phyloP scores from a whole-genome alignment of 2,797 vertebrate genomes.

The Bovichtus diacanthus region DNA sequence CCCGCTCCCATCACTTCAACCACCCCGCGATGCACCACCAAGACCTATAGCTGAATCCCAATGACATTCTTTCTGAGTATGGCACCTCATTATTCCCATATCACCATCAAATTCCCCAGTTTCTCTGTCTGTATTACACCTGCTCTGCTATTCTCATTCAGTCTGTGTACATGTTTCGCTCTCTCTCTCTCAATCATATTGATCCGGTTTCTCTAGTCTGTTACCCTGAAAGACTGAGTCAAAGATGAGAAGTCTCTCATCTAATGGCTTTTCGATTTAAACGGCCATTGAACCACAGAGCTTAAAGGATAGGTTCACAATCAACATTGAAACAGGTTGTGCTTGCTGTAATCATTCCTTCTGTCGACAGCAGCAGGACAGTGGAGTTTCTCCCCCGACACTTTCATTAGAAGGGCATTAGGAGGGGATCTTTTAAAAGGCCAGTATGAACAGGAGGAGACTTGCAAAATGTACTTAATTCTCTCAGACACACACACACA shows the following conservation, averaged over 20 bases:
- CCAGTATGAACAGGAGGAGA: neutral
- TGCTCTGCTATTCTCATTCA: slow-evolving; percentile 7
- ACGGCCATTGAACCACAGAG: slow-evolving; percentile 10
- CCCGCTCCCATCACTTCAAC: slow-evolving; percentile 25
- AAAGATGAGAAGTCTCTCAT: slow-evolving; percentile 31
- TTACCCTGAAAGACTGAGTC: slow-evolving; percentile 36
- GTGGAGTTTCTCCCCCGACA: neutral
- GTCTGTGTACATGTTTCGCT: neutral
- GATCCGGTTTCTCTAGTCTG: slow-evolving; percentile 41
- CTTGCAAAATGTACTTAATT: neutral
- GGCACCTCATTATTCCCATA: slow-evolving; percentile 55
- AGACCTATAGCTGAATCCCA: slow-evolving; percentile 3
- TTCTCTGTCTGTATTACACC: slow-evolving; percentile 15
- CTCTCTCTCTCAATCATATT: slow-evolving; percentile 20
- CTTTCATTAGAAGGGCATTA: neutral
- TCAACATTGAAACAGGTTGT: neutral
- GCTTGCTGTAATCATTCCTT: neutral
- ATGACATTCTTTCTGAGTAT: slow-evolving; percentile 1
- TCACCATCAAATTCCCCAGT: slow-evolving; percentile 23
- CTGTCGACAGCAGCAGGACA: neutral
- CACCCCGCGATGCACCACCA: slow-evolving; percentile 3
- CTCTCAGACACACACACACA: neutral
- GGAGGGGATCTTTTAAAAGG: neutral
- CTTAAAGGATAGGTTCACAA: neutral
- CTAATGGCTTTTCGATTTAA: slow-evolving; percentile 41